phyloP scores from a whole-genome alignment of 2,113 vertebrate species.

The Aplodontia rufa region DNA sequence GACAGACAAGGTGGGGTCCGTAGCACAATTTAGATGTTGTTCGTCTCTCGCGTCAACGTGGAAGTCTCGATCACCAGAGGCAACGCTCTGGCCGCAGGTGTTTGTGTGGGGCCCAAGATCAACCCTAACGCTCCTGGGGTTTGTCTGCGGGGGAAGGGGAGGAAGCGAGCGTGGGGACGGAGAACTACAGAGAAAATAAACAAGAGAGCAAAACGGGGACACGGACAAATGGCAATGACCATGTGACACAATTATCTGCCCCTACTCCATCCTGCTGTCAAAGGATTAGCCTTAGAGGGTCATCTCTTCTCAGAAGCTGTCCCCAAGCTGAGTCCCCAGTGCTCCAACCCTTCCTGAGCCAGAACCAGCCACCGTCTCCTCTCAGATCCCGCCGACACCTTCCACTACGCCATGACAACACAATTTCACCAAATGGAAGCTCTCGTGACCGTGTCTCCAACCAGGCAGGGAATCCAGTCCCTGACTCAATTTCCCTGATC shows the following conservation, averaged over 20 bases:
- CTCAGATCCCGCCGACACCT: background rate
- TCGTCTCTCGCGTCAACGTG: background rate
- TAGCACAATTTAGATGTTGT: background rate
- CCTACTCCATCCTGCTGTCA: background rate
- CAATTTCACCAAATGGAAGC: background rate
- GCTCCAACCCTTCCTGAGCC: background rate
- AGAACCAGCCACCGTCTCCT: background rate
- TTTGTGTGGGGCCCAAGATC: no score
- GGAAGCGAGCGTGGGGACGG: fast-evolving
- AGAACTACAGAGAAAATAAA: background rate
- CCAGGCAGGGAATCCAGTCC: background rate
- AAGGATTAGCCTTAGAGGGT: background rate
- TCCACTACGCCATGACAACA: background rate
- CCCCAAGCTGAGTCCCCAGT: background rate
- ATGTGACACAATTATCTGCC: fast-evolving
- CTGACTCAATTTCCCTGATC: background rate
- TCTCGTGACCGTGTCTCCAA: background rate
- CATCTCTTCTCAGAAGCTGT: background rate
- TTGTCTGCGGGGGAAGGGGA: no score
- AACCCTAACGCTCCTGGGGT: no score
- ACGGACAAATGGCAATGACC: background rate
- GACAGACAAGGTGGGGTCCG: background rate
- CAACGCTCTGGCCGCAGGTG: background rate
- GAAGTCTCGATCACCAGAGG: background rate
- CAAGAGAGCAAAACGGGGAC: background rate